These are phyloP conservation scores for Orycteropus afer DNA, from an alignment of 2,113 vertebrate species.

Conservation along the genomic window DNA sequence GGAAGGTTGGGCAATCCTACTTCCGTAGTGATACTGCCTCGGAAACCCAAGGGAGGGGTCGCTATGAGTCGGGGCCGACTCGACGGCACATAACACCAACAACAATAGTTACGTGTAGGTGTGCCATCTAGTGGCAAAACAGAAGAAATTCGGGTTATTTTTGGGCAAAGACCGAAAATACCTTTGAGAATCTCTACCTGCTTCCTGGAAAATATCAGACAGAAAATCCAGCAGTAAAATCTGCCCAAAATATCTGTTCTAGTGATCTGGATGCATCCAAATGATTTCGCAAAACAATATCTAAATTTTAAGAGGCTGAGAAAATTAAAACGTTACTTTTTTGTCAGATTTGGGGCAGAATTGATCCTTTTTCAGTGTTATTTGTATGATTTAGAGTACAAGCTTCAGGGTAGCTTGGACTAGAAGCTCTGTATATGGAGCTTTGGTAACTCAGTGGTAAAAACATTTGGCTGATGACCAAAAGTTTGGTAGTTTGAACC, in stretches of 20 bases:
- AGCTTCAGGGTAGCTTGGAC: background rate
- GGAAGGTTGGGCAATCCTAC: too few relatives aligned
- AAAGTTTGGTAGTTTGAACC: too few relatives aligned
- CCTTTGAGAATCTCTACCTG: too few relatives aligned
- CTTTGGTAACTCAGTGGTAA: too few relatives aligned
- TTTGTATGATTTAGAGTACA: background rate
- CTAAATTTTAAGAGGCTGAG: background rate
- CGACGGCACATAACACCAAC: too few relatives aligned
- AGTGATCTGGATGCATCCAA: background rate
- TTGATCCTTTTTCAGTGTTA: background rate
- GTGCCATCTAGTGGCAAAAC: slow-evolving; percentile 59
- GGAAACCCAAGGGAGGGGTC: too few relatives aligned
- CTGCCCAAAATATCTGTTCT: background rate
- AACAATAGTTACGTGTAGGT: background rate
- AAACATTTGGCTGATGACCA: too few relatives aligned
- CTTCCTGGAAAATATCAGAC: background rate
- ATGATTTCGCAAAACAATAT: background rate
- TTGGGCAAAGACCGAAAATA: background rate
- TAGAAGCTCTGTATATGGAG: too few relatives aligned
- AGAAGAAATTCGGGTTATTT: background rate
- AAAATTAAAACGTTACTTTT: slow-evolving; percentile 21
- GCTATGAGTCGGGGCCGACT: too few relatives aligned
- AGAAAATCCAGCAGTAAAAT: background rate
- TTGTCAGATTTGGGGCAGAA: background rate
- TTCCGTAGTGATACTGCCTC: too few relatives aligned